Percentiles rank a stretch among this genome's conserved stretches.
Conservation (phyloP, 2,113 vertebrate genomes). For the Tupaia chinensis region DNA sequence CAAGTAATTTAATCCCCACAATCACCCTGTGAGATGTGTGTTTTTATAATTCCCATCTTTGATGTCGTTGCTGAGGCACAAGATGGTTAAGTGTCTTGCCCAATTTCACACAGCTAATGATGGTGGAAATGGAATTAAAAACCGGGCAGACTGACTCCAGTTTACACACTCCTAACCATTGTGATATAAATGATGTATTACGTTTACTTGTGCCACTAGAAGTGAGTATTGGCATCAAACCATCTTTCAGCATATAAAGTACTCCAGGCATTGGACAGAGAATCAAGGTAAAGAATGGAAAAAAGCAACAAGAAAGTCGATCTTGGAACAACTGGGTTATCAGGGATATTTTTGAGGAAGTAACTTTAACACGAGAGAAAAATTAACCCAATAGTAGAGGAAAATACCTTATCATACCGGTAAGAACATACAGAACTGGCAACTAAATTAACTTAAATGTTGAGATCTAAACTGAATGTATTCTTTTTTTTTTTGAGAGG, state of each 20-base stretch:
- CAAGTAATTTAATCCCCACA: slow-evolving; percentile 31
- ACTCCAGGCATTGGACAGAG: neutral
- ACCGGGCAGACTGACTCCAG: neutral
- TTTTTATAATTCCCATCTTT: neutral
- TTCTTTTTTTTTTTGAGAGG: no score
- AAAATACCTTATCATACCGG: neutral
- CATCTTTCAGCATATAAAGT: neutral
- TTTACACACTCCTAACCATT: neutral
- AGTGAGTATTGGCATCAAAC: slow-evolving; percentile 25
- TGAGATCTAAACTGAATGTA: slow-evolving; percentile 19
- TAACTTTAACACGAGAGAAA: slow-evolving; percentile 14
- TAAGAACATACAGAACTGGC: slow-evolving; percentile 7
- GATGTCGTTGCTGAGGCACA: neutral
- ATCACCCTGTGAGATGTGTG: neutral
- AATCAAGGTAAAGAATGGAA: neutral
- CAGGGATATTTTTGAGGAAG: neutral
- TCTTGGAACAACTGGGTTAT: neutral
- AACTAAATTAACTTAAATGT: slow-evolving; percentile 6
- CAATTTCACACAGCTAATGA: slow-evolving; percentile 29
- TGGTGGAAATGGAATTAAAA: slow-evolving; percentile 38
- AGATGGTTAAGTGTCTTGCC: neutral
- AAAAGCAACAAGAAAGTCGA: neutral
- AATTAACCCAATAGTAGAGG: neutral
- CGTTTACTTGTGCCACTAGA: neutral
- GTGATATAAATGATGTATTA: neutral